phyloP scores from a whole-genome alignment of 2,797 vertebrate genomes.

The Crax fasciolata region DNA sequence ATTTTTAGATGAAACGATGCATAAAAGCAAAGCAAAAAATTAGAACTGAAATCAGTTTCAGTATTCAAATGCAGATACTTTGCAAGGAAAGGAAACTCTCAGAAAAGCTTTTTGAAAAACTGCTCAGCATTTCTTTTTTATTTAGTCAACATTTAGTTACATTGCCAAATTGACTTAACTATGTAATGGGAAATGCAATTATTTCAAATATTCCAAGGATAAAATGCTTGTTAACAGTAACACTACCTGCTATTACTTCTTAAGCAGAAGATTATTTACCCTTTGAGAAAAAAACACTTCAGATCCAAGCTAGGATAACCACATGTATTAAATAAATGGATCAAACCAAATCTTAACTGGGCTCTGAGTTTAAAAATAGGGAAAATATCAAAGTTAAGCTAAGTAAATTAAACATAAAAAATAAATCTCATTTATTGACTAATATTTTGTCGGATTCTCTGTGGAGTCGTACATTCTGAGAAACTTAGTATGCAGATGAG shows the following conservation, averaged over 20 bases:
- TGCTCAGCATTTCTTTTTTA: neutral
- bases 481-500: neutral
- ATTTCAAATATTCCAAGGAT: slow-evolving; percentile 5
- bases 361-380: slow-evolving; percentile 1
- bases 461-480: neutral
- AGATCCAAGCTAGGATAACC: slow-evolving; percentile 7
- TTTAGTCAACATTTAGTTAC: neutral
- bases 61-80: slow-evolving; percentile 11
- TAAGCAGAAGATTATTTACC: neutral
- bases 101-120: slow-evolving; percentile 30
- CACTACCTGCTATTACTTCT: neutral
- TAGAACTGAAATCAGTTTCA: slow-evolving; percentile 36
- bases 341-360: neutral
- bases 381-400: neutral
- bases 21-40: neutral
- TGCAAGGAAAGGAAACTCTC: slow-evolving; percentile 6
- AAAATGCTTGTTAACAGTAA: neutral
- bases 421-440: neutral
- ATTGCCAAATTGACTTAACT: neutral
- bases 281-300: neutral
- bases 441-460: slow-evolving; percentile 2
- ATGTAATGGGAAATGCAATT: neutral
- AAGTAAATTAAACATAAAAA: slow-evolving; percentile 16
- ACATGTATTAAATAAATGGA: slow-evolving; percentile 9
- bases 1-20: neutral